phyloP scores from a whole-genome alignment of 1,140 invertebrate species.

The Chrysomallon squamiferum region DNA sequence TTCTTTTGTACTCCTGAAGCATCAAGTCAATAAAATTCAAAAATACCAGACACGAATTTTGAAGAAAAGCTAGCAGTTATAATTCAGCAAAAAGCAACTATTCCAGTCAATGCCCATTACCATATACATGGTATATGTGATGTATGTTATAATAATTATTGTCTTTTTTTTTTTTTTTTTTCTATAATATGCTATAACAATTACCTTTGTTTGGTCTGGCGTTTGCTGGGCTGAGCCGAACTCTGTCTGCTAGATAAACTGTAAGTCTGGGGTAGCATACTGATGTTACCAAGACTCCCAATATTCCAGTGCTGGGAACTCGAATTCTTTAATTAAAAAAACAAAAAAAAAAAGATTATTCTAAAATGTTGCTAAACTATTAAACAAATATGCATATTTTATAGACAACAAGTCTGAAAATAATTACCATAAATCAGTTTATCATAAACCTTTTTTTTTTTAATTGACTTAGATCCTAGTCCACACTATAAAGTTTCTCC shows the following conservation, averaged over 20 bases:
- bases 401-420: too few relatives aligned
- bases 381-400: too few relatives aligned
- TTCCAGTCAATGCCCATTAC: not conserved
- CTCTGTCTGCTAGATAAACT: constrained; percentile 32
- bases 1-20: constrained; percentile 79
- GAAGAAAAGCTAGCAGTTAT: not conserved
- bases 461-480: too few relatives aligned
- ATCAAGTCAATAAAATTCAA: not conserved
- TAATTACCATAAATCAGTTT: too few relatives aligned
- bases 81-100: not conserved
- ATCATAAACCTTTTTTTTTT: too few relatives aligned
- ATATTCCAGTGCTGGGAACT: constrained; percentile 41
- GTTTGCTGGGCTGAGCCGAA: constrained; percentile 41
- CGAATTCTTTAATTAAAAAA: constrained; percentile 33
- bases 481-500: too few relatives aligned
- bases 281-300: constrained; percentile 29
- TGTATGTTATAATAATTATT: too few relatives aligned
- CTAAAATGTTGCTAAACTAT: too few relatives aligned
- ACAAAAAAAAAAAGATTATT: too few relatives aligned
- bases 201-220: constrained; percentile 55
- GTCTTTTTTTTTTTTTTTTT: too few relatives aligned
- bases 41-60: not conserved
- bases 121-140: too few relatives aligned
- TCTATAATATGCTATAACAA: too few relatives aligned
- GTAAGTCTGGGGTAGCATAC: constrained; percentile 46